Conservation (phyloP, 2,888 invertebrate genomes). For the Eupithecia centaureata region DNA sequence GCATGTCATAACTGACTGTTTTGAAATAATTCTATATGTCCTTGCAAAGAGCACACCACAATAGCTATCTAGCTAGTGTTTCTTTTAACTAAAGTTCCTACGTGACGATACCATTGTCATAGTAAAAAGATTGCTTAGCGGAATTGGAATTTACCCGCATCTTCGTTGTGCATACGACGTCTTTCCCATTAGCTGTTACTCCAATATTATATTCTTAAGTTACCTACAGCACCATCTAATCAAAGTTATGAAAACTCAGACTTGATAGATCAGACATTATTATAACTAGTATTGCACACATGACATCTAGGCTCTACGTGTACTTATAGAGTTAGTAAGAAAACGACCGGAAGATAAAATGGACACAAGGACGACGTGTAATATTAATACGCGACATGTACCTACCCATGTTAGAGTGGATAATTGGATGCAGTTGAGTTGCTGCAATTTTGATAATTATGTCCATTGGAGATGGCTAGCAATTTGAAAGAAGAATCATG, state of each 20-base stretch:
- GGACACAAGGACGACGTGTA: constrained; percentile 46
- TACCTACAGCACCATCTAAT: neutral
- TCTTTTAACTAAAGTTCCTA: no score
- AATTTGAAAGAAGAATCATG: neutral
- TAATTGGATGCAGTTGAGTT: constrained; percentile 34
- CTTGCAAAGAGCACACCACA: no score
- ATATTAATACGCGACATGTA: constrained; percentile 40
- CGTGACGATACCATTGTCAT: no score
- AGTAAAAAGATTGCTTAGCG: no score
- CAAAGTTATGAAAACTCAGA: constrained; percentile 8
- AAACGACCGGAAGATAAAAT: constrained; percentile 45
- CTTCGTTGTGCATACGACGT: no score
- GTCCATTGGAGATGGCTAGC: neutral
- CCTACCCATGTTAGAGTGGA: constrained; percentile 23
- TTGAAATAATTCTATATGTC: no score
- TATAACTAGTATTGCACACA: constrained; percentile 12
- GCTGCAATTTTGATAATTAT: constrained; percentile 16
- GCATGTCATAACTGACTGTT: no score
- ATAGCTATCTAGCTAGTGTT: no score
- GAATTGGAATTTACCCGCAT: no score
- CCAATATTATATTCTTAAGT: neutral
- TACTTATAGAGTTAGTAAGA: constrained; percentile 40
- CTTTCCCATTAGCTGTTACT: no score
- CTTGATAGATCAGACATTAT: constrained; percentile 13
- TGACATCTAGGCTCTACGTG: constrained; percentile 12